These are phyloP conservation scores for Cygnus atratus DNA, from an alignment of 2,113 vertebrate species.

Conservation along the genomic window DNA sequence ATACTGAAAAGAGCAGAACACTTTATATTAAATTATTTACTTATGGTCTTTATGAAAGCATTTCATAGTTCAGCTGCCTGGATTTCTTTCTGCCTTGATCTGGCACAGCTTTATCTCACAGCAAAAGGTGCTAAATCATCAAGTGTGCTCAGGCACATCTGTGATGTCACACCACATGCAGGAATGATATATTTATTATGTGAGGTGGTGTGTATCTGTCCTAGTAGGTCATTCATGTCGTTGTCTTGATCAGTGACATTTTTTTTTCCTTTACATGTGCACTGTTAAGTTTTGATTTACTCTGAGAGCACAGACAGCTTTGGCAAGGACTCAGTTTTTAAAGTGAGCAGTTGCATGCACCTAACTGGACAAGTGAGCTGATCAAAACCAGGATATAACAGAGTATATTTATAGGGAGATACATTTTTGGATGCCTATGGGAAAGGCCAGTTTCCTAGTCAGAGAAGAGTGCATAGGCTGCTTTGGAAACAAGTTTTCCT, in stretches of 20 bases:
- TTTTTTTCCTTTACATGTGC: not conserved
- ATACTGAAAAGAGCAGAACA: not conserved
- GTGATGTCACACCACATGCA: constrained; percentile 5
- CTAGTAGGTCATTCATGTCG: not conserved
- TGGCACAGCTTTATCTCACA: constrained; percentile 28
- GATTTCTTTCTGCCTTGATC: not conserved
- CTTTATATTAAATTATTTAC: constrained; percentile 24
- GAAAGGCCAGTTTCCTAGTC: not conserved
- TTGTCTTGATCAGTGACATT: not conserved
- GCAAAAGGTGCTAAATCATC: constrained; percentile 48
- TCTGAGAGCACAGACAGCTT: not conserved
- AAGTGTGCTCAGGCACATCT: constrained; percentile 1
- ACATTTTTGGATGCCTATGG: not conserved
- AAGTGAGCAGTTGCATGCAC: not conserved
- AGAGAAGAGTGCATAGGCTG: not conserved
- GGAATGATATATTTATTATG: constrained; percentile 18
- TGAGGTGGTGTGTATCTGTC: constrained; percentile 25
- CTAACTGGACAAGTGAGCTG: not conserved
- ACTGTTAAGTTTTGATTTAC: not conserved
- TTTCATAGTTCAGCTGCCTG: constrained; percentile 15
- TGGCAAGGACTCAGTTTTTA: not conserved
- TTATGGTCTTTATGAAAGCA: not conserved
- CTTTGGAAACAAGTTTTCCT: not conserved
- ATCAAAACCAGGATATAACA: constrained; percentile 27
- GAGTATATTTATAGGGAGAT: constrained; percentile 1